These are phyloP conservation scores for Anseranas semipalmata DNA, from an alignment of 2,113 vertebrate genomes.

Conservation along the genomic window DNA sequence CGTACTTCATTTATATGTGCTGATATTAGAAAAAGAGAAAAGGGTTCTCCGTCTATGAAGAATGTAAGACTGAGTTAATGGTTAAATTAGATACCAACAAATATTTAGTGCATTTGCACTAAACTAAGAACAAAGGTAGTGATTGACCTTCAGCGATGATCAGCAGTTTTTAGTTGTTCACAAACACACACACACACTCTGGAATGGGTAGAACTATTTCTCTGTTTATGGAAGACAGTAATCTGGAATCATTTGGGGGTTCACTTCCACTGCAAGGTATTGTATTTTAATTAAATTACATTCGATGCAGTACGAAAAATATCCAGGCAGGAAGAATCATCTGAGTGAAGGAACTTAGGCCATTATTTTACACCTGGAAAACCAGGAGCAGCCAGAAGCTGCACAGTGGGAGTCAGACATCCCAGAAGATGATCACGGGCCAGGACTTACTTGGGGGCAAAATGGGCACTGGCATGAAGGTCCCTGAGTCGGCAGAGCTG, in stretches of 20 bases:
- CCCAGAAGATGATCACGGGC: background rate
- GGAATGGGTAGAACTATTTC: background rate
- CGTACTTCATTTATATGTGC: background rate
- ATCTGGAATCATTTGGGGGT: background rate
- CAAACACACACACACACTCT: too few species aligned
- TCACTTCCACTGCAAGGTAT: background rate
- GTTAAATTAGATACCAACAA: background rate
- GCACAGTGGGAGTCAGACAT: background rate
- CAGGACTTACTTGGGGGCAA: background rate
- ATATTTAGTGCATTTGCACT: background rate
- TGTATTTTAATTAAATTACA: background rate
- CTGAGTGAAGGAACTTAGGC: background rate
- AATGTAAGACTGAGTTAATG: background rate
- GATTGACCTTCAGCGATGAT: background rate
- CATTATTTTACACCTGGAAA: background rate
- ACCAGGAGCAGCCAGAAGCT: background rate
- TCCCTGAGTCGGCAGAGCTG: fast-evolving
- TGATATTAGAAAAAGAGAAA: background rate
- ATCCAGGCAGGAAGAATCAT: background rate
- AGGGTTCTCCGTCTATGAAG: background rate
- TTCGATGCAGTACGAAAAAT: background rate
- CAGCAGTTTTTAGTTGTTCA: background rate
- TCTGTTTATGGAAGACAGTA: background rate
- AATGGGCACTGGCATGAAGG: background rate
- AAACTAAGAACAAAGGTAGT: background rate